Base-by-base conservation (phyloP, 2,797 vertebrate genomes). In the Dipus sagitta region DNA sequence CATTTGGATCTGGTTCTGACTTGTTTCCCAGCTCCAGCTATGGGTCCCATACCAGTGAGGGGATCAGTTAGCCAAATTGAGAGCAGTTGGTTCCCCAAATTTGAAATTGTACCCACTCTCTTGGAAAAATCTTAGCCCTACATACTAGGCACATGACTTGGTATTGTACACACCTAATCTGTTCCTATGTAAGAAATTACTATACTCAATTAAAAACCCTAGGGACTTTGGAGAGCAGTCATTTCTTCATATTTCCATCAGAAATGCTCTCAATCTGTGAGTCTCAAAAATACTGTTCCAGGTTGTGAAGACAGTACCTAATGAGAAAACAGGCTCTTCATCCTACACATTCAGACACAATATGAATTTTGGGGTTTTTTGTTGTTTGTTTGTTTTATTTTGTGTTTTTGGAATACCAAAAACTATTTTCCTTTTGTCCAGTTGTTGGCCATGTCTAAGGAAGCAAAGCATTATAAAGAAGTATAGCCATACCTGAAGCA, bases 381-480 rank as follows among this genome's bases (percentile, higher is more conserved):
- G 38, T 38, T 11, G 11, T 47, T 47, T 47, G 47, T 47, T 47
- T 47, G 6, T 8, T 9, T 47, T 47, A 7, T 5, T 17, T 58
- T 58, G 15, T 12, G 28, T 90, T 95, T 80, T 54, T 28, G 58
- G 83, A 94, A 90, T 24, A 78, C 83, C 79, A 42, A 92, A 87
- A 89, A 86, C 34, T 87, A 65, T 78, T 93, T 78, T 90, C 81
- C 70, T 60, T 91, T 20, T 62, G 47, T 15, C 23, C 21, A 21
- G 30, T 70, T 80, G 85, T 90, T 86, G 94, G 79, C 64, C 30
- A 32, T 75, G 62, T 26, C 65, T 71, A 70, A 85, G 92, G 81
- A 96, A 94, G 87, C 74, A 88, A 94, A 72, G 72, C 84, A 82
- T 76, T 90, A 65, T 77, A 85, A 96, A 89, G 47, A 96, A 89